A percentile compares a stretch with the other conserved stretches of the same genome.
Conservation (phyloP, 2,888 invertebrate genomes). For the Melinaea menophilus region DNA sequence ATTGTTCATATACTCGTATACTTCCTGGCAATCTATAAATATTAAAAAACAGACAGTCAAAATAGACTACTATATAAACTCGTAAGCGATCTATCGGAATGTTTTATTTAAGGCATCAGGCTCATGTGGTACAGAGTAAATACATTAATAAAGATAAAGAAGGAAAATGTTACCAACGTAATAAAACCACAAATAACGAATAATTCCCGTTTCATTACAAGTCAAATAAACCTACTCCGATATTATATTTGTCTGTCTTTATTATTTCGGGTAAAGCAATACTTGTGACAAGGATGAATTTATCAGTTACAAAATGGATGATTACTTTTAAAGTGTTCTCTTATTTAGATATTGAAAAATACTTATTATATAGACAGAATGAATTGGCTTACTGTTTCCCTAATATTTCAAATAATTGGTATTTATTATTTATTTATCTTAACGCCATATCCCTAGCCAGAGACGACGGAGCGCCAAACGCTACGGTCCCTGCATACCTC, state of each 20-base stretch:
- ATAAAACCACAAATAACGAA: conserved; percentile 24
- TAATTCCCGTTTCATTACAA: conserved; percentile 22
- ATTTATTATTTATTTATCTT: no score
- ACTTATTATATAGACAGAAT: no score
- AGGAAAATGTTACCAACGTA: conserved; percentile 11
- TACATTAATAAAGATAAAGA: conserved; percentile 15
- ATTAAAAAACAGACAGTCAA: not conserved
- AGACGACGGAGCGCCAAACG: no score
- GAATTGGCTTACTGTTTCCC: no score
- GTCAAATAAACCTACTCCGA: conserved; percentile 18
- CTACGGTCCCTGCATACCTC: no score
- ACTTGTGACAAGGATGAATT: conserved; percentile 5
- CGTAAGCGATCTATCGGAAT: not conserved
- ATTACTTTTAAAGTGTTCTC: no score
- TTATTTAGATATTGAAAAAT: no score
- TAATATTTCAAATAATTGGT: no score
- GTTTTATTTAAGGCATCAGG: conserved; percentile 7
- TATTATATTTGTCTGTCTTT: conserved; percentile 16
- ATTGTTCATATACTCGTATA: conserved; percentile 11
- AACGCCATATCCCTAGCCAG: no score
- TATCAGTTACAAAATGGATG: not conserved
- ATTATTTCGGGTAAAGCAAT: conserved; percentile 4
- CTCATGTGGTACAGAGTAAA: conserved; percentile 6
- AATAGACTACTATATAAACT: conserved; percentile 1
- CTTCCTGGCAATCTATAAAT: not conserved